These are phyloP conservation scores for Caranx ignobilis DNA, from an alignment of 2,113 vertebrate genomes.

Conservation along the genomic window DNA sequence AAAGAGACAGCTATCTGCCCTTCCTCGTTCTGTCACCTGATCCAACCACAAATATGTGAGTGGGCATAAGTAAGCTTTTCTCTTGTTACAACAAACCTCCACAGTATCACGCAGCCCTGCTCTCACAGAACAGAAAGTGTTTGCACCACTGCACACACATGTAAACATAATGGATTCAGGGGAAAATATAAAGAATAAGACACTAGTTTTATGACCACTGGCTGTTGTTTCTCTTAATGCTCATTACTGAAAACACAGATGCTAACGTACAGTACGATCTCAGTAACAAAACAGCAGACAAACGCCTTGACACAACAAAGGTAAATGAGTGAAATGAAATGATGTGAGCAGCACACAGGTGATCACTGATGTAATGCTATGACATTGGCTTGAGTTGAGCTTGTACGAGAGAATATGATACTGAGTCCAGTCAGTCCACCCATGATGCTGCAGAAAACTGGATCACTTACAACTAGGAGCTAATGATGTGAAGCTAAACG, in stretches of 20 bases:
- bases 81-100: constrained; percentile 55
- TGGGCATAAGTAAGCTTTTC: constrained; percentile 55
- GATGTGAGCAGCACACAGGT: background rate
- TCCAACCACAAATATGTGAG: constrained; percentile 43
- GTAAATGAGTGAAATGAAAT: background rate
- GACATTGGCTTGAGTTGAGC: background rate
- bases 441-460: no score
- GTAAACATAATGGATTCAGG: background rate
- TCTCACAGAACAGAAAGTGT: constrained; percentile 21
- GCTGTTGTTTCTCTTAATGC: background rate
- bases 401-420: no score
- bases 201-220: background rate
- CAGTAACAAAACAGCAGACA: background rate
- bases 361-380: background rate
- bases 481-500: no score
- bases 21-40: constrained; percentile 54
- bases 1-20: constrained; percentile 11
- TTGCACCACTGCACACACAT: background rate
- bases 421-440: no score
- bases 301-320: background rate
- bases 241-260: no score
- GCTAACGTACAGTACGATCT: background rate
- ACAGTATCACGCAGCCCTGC: constrained; percentile 10
- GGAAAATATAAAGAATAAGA: background rate
- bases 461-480: no score